These are phyloP conservation scores for Kryptopterus vitreolus DNA, from an alignment of 2,797 vertebrate genomes.

Conservation along the genomic window DNA sequence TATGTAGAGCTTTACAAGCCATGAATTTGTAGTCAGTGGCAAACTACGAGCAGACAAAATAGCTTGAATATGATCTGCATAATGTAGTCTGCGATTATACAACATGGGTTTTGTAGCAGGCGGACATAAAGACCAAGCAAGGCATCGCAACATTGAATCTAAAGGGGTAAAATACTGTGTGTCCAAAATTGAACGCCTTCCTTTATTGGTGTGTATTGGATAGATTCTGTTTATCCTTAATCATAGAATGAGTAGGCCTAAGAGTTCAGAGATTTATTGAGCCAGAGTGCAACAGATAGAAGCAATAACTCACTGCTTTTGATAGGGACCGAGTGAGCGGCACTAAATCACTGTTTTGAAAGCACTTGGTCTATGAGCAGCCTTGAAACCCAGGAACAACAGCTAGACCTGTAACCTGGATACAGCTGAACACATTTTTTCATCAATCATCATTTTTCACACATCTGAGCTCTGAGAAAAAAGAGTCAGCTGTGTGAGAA, in stretches of 20 bases:
- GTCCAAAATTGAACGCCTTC: background rate
- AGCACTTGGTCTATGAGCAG: slow-evolving; percentile 2
- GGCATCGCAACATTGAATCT: background rate
- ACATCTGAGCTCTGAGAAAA: background rate
- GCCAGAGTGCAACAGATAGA: background rate
- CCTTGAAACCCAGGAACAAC: background rate
- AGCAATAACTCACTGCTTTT: background rate
- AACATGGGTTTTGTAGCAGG: background rate
- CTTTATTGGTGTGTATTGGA: background rate
- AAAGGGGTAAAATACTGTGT: background rate
- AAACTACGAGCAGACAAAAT: background rate
- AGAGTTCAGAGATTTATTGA: background rate
- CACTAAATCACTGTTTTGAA: background rate
- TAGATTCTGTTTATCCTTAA: background rate
- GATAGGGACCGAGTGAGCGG: background rate
- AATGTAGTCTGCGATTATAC: background rate
- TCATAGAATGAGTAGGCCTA: background rate
- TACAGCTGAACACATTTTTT: slow-evolving; percentile 3
- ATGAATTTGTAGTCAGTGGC: background rate
- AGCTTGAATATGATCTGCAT: background rate
- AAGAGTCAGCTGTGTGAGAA: background rate
- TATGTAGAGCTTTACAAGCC: background rate
- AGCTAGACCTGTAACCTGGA: background rate
- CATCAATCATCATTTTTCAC: background rate
- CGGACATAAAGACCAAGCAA: background rate